Evolutionary conservation across 1,140 invertebrate species (phyloP), one percentile per base, ranked within the genome.

Genomic region (Piezodorus guildinii): DNA sequence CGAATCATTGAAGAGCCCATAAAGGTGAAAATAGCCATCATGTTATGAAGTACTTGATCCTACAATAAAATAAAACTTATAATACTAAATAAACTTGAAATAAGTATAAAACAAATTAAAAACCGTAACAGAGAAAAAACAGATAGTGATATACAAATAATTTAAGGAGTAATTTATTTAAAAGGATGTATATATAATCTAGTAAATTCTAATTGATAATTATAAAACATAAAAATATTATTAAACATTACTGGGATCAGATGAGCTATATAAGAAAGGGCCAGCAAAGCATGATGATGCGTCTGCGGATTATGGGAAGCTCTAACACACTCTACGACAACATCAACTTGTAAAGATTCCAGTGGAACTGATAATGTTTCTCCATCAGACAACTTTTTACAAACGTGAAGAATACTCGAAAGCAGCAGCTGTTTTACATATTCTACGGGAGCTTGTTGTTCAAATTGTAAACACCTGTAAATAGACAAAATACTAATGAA

Each of bases 1-100:
- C 92, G 78, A 0, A 96, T 74, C 21, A 96, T 85, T 0, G 89
- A 91, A 5, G 86, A 88, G 14, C 94, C 94, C 81, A 98, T 93
- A 70, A 96, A 97, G 0, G 93, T 96, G 72, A 97, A 97, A 67
- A 98, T 90, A 27, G 90, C 86, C 83, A 96, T 94, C 1, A 95
- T 87, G 70, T 94, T 90, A 71, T 92, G 86, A 14, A 97, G 74
- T 6, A 96, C 89, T 74, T 87, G 82, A 58, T 90, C 84, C 78
- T 80, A 70, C 54, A 70, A 71, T 62, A 66, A 39, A 39, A 39
- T 5, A 12, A 39, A 39, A 39, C 1, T 10, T 39, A 5, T 30
- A 3, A 30, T 30, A 5, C 9, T 30, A 30, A 12, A 12, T 10
- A 39, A 39, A 39, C 34, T 30, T 8, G 3, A 4, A 30, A n/a